phyloP scores from a whole-genome alignment of 2,888 invertebrate species.

The Chesias legatella region DNA sequence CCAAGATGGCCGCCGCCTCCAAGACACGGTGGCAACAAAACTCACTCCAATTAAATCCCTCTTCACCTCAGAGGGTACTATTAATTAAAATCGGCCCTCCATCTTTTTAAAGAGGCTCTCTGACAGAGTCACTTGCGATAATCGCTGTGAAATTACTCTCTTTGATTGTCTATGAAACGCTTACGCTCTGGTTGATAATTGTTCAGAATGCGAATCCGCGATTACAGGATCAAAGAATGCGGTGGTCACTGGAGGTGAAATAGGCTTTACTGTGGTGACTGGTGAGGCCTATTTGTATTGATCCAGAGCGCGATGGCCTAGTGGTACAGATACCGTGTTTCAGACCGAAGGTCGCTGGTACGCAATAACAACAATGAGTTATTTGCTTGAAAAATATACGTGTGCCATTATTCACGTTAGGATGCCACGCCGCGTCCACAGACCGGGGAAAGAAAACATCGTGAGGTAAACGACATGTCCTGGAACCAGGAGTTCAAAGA shows the following conservation, averaged over 20 bases:
- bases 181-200: conserved; percentile 54
- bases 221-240: conserved; percentile 23
- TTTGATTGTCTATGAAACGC: conserved; percentile 62
- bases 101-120: conserved; percentile 33
- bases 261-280: conserved; percentile 7
- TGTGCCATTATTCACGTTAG: no score
- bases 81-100: conserved; percentile 62
- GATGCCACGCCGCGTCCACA: no score
- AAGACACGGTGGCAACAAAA: conserved; percentile 25
- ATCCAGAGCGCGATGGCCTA: no score
- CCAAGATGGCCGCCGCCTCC: conserved; percentile 14
- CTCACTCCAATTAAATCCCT: conserved; percentile 29
- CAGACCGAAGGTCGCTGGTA: no score
- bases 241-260: conserved; percentile 24
- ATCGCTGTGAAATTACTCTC: conserved; percentile 67
- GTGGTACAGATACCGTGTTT: no score
- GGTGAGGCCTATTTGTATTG: conserved; percentile 5
- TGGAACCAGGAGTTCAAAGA: no score
- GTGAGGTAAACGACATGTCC: no score
- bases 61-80: conserved; percentile 40
- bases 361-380: no score
- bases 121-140: conserved; percentile 52
- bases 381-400: no score
- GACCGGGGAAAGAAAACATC: no score
- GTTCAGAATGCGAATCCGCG: conserved; percentile 41